A percentile compares a stretch with the other conserved stretches of the same genome.
Evolutionary conservation across 2,888 invertebrate species (phyloP).

Genomic region (Harpalus rufipes): DNA sequence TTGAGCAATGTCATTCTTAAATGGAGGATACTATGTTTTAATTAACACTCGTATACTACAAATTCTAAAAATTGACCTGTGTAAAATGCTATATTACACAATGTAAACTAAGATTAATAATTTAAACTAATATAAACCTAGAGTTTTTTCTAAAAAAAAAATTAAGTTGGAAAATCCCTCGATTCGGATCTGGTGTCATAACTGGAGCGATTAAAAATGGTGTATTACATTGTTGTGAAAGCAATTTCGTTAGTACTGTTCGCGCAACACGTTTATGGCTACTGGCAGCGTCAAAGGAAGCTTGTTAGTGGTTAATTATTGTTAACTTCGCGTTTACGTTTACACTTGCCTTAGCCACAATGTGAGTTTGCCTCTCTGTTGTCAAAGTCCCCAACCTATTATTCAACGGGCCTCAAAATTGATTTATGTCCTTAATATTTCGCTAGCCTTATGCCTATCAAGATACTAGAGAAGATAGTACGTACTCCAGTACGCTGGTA

Average conservation of each 20-base stretch:
- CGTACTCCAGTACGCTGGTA: background rate
- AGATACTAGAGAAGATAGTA: background rate
- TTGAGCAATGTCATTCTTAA: too few relatives aligned
- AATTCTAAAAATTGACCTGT: too few relatives aligned
- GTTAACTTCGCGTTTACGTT: constrained; percentile 47
- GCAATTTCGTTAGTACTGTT: constrained; percentile 20
- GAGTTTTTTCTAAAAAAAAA: background rate
- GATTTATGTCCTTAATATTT: constrained; percentile 38
- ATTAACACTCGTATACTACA: too few relatives aligned
- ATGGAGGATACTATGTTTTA: too few relatives aligned
- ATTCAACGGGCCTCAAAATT: constrained; percentile 32
- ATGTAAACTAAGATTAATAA: too few relatives aligned
- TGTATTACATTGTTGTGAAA: constrained; percentile 52
- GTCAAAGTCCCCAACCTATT: constrained; percentile 5
- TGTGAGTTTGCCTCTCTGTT: constrained; percentile 28
- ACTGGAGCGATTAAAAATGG: constrained; percentile 41
- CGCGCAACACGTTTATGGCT: constrained; percentile 41
- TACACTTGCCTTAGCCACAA: constrained; percentile 29
- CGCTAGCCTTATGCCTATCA: background rate
- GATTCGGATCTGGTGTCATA: background rate
- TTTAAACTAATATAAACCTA: too few relatives aligned
- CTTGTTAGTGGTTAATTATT: constrained; percentile 51
- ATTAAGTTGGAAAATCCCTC: background rate
- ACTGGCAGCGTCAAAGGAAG: constrained; percentile 38
- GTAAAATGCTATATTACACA: too few relatives aligned